Base-by-base conservation (phyloP, 1,140 invertebrate species). In the Caerostris extrusa region DNA sequence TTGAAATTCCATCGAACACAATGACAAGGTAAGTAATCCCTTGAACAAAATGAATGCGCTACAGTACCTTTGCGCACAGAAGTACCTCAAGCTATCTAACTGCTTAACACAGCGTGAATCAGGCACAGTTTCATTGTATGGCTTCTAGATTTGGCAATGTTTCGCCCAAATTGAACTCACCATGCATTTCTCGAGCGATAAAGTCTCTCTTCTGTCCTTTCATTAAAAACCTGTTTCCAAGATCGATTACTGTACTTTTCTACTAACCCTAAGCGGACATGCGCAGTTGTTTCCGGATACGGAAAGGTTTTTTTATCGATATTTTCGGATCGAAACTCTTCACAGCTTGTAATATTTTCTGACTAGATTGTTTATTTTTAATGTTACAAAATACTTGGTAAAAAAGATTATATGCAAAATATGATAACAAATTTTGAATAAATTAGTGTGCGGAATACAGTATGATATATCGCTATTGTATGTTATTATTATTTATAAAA, bases 171-270 rank as follows among this genome's bases (percentile, higher is more conserved):
- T 5, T 17, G 53, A 90, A 90, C 5, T 19, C 8, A 50, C 71
- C 50, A 69, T 7, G 19, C 10, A 14, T n/a, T 55, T 57, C 1
- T 10, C 1, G 67, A 71, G 67, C 88, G 88, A 90, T 71, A 58
- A 57, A 19, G 56, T 8, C 8, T 12, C 34, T 57, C 56, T 56
- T 90, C 17, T 71, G 56, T 55, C 10, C 19, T 19, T 6, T 8
- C 3, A 8, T 8, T 19, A 71, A 71, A 67, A 90, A 90, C 88
- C 53, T 90, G 64, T 90, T 71, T 77, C 53, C 10, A 56, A 57
- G 56, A 90, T 90, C 88, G 88, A 90, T 90, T 90, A 71, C 88
- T 90, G 34, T 90, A 90, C 71, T 77, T 67, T 19, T 56, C 5
- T 71, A 14, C 3, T 61, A 90, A 90, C 88, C 88, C 88, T 90